Base-by-base conservation (phyloP, 2,113 vertebrate species). In the Boleophthalmus pectinirostris region DNA sequence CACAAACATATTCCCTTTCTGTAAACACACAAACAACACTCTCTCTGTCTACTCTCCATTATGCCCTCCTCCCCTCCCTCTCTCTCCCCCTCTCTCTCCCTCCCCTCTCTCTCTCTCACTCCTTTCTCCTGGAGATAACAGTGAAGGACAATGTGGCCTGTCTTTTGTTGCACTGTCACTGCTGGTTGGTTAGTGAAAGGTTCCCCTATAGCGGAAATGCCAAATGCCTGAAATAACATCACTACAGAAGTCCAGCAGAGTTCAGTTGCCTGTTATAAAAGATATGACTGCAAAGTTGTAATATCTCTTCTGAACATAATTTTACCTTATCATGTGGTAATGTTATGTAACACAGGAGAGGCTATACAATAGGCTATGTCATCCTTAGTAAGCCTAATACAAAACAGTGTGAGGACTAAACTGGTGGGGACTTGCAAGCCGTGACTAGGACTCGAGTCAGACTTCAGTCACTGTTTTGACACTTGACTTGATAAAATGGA, bases 21-120 rank as follows among this genome's bases (percentile, higher is more conserved):
- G 67, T 74, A 78, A 83, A 81, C 78, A 80, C 63, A 79, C 2
- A 70, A 85, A 90, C 85, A 89, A 88, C 57, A 58, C 69, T 0
- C 15, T 56, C 75, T 80, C 84, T 82, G 71, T 0, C 69, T 46
- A 53, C 20, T 53, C 51, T 53, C 20, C 8, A 53, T 53, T n/a
- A 53, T 53, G 18, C 51, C 51, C 51, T 10, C 46, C 46, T 1
- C 46, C 14, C 46, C 46, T 12, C 45, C 45, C 14, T 1, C 3
- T n/a, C n/a, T n/a, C n/a, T n/a, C n/a, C 78, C 56, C 66, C 69
- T 70, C 70, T 38, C 73, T 29, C 23, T 82, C 51, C 51, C 51
- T 10, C 46, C 46, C 1, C 46, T 1, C 46, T 14, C 43, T 45
- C 3, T 8, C 43, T 45, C 43, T 64, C 29, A 70, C 78, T 60